phyloP scores from a whole-genome alignment of 2,113 vertebrate genomes.

The Lutjanus erythropterus region DNA sequence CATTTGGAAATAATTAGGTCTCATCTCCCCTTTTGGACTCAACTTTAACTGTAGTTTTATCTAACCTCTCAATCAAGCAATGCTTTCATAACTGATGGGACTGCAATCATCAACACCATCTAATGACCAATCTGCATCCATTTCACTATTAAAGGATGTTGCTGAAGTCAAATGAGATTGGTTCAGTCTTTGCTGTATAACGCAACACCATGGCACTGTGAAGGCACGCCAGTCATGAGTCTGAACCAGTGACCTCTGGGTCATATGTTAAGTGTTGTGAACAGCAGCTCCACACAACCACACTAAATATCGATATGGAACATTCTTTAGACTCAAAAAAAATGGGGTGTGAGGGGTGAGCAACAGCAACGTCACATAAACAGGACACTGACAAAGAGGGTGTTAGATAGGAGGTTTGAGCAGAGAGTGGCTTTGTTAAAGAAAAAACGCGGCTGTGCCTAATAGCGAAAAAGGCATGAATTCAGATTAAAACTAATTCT shows the following conservation, averaged over 20 bases:
- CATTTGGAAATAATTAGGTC: conserved; percentile 50
- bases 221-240: conserved; percentile 64
- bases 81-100: background rate
- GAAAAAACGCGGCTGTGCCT: background rate
- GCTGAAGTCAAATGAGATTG: conserved; percentile 17
- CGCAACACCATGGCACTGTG: conserved; percentile 43
- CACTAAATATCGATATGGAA: conserved; percentile 67
- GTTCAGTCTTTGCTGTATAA: conserved; percentile 32
- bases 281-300: conserved; percentile 61
- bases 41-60: conserved; percentile 11
- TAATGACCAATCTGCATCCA: conserved; percentile 3
- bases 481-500: conserved; percentile 6
- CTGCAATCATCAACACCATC: background rate
- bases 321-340: conserved; percentile 59
- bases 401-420: conserved; percentile 19
- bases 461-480: background rate
- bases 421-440: conserved; percentile 30
- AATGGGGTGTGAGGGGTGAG: conserved; percentile 18
- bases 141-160: conserved; percentile 2
- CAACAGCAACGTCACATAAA: conserved; percentile 32
- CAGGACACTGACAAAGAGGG: conserved; percentile 39
- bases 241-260: conserved; percentile 60
- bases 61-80: conserved; percentile 19
- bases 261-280: conserved; percentile 71
- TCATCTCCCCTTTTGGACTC: background rate